Base-by-base conservation (phyloP, 2,797 vertebrate species). In the Phyllotis vaccarum region DNA sequence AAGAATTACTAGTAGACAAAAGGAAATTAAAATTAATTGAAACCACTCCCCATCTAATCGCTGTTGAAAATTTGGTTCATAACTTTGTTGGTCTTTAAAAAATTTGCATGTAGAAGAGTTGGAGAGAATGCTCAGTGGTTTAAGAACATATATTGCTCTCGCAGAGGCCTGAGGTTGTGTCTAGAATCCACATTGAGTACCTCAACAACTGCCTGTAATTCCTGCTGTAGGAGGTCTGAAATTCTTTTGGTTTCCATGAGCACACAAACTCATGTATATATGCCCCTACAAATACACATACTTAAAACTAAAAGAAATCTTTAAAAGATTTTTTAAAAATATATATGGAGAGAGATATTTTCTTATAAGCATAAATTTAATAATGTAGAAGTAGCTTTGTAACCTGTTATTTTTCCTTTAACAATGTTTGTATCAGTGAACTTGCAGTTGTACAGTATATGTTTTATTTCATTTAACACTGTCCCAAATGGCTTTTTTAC, bases 1-100 rank as follows among this genome's bases (percentile, higher is more conserved):
- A 76, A 56, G 85, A 95, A 75, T 10, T 60, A 49, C 40, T 27
- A 60, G 31, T 34, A 95, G 31, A 46, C 52, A 62, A 88, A 93
- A 64, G 60, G 78, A 97, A 82, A 80, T 43, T 66, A 88, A 89
- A 76, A 78, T 81, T 75, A 52, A 37, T 54, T 76, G 66, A 62
- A 82, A 29, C 54, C 3, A 76, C 37, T 12, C 17, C 24, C 16
- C 22, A 1, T 27, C 9, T 19, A 86, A 3, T 81, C 56, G 68
- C 4, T 72, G 10, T 52, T 83, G n/a, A 91, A 2, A 43, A 34
- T 81, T 96, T 54, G 52, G 5, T 75, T 8, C 43, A 16, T 83
- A 87, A 46, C 40, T 56, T 94, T 64, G 40, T 17, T 87, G 66
- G 16, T 72, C 24, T 56, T 29, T 72, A 56, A 43, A 12, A 70